Evolutionary conservation across 1,140 invertebrate genomes (phyloP).

Genomic region (Lordiphosa collinella): DNA sequence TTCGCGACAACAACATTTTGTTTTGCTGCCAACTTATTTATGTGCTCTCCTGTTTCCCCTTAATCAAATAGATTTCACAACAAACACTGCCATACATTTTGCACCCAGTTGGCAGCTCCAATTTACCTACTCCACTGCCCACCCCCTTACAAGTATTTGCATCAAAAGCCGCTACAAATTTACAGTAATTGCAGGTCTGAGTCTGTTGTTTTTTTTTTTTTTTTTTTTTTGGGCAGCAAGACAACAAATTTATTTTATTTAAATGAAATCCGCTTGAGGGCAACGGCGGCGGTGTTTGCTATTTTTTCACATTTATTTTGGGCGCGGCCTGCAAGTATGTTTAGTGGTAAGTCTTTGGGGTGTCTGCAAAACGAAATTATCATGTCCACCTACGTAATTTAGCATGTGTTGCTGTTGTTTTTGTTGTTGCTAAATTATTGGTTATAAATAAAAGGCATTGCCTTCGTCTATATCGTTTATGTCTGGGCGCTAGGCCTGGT

Average conservation of each 20-base stretch:
- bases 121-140: neutral
- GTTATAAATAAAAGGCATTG: slow-evolving; percentile 63
- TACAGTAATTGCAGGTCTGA: slow-evolving; percentile 53
- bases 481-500: slow-evolving; percentile 19
- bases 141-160: slow-evolving; percentile 35
- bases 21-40: slow-evolving; percentile 4
- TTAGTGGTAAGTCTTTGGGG: slow-evolving; percentile 33
- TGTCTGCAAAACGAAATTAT: slow-evolving; percentile 63
- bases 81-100: slow-evolving; percentile 2
- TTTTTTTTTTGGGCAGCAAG: slow-evolving; percentile 36
- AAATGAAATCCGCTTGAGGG: slow-evolving; percentile 59
- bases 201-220: slow-evolving; percentile 6
- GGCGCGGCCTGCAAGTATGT: slow-evolving; percentile 56
- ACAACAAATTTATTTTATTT: slow-evolving; percentile 72
- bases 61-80: slow-evolving; percentile 7
- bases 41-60: neutral
- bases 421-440: slow-evolving; percentile 58
- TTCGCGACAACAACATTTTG: neutral
- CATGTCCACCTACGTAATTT: slow-evolving; percentile 74
- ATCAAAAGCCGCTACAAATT: slow-evolving; percentile 41
- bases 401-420: slow-evolving; percentile 49
- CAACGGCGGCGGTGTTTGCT: slow-evolving; percentile 20
- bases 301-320: slow-evolving; percentile 45
- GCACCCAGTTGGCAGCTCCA: slow-evolving; percentile 19
- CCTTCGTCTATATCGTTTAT: slow-evolving; percentile 18